A percentile compares a stretch with the other conserved stretches of the same genome.
Evolutionary conservation across 2,888 invertebrate species (phyloP).

Genomic region (Heliconius aoede): DNA sequence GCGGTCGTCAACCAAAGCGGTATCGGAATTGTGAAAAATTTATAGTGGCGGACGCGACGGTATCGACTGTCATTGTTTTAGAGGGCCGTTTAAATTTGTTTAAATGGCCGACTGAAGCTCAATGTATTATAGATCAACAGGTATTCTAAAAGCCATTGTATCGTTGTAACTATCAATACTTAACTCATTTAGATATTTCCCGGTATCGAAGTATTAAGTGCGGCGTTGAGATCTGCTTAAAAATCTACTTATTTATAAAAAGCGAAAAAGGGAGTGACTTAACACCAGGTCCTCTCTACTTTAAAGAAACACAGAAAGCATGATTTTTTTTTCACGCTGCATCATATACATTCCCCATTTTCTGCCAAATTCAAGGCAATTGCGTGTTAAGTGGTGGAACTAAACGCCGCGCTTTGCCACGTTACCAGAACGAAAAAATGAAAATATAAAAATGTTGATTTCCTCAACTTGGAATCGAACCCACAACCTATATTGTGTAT

Average conservation of each 20-base stretch:
- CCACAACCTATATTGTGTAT: too few species aligned
- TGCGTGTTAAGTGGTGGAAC: too few species aligned
- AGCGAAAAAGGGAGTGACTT: too few species aligned
- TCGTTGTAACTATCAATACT: not conserved
- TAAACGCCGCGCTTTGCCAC: too few species aligned
- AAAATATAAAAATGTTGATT: too few species aligned
- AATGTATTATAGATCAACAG: not conserved
- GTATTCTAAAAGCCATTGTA: not conserved
- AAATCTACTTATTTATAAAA: too few species aligned
- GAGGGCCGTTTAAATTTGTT: not conserved
- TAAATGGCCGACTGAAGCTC: conserved; percentile 13
- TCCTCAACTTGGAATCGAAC: too few species aligned
- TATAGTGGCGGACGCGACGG: conserved; percentile 20
- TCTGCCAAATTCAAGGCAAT: too few species aligned
- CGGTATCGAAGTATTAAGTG: not conserved
- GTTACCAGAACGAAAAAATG: not conserved
- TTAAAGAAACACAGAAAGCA: too few species aligned
- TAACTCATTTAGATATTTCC: not conserved
- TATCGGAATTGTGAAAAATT: conserved; percentile 36
- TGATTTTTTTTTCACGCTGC: too few species aligned
- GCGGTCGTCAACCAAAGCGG: conserved; percentile 27
- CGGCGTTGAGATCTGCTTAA: not conserved
- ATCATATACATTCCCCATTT: too few species aligned
- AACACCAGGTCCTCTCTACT: too few species aligned
- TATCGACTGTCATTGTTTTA: conserved; percentile 36